Evolutionary conservation across 2,113 vertebrate genomes (phyloP).

Genomic region (Periophthalmodon schlosseri): DNA sequence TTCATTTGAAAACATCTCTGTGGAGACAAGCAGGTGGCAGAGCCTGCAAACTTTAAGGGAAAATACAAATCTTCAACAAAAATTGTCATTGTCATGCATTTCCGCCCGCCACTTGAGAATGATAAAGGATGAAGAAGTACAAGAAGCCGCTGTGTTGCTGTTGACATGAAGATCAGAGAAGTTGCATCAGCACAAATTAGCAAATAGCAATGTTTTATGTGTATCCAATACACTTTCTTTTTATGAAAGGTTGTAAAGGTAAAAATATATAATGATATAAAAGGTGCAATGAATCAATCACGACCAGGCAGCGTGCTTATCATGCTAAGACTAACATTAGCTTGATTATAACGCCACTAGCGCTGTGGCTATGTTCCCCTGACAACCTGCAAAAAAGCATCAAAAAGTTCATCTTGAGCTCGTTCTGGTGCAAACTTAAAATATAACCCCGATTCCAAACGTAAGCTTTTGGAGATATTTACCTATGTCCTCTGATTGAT

Average conservation of each 20-base stretch:
- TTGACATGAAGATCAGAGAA: neutral
- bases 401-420: neutral
- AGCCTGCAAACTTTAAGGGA: too few relatives aligned
- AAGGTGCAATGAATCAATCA: neutral
- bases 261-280: neutral
- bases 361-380: neutral
- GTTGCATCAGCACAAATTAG: neutral
- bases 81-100: too few relatives aligned
- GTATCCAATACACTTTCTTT: neutral
- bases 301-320: neutral
- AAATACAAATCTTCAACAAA: too few relatives aligned
- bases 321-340: constrained; percentile 26
- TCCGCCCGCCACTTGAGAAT: too few relatives aligned
- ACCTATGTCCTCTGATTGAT: constrained; percentile 8
- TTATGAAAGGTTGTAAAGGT: neutral
- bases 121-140: too few relatives aligned
- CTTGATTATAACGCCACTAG: neutral
- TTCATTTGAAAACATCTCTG: too few relatives aligned
- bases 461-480: neutral
- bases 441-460: neutral
- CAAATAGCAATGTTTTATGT: neutral
- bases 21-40: too few relatives aligned
- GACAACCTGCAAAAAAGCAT: neutral
- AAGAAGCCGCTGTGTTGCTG: too few relatives aligned
- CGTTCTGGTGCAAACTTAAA: neutral